These are phyloP conservation scores for Actinemys pallida DNA, from an alignment of 2,113 vertebrate species.

Conservation along the genomic window DNA sequence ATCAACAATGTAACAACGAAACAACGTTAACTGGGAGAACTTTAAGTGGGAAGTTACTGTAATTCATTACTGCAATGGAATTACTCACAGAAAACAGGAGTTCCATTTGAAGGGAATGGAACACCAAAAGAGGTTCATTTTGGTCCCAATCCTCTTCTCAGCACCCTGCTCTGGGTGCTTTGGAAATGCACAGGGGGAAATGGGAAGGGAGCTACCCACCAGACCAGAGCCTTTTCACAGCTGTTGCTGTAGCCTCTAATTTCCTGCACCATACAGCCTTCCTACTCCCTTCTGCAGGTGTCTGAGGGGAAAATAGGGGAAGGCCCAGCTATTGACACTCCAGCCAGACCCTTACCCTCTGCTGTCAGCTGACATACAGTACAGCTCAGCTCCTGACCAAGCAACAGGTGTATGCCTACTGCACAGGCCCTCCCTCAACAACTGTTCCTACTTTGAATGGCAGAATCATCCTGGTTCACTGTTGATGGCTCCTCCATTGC, in stretches of 20 bases:
- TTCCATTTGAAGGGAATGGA: background rate
- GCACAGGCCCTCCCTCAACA: background rate
- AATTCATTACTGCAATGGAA: background rate
- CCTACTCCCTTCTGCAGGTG: background rate
- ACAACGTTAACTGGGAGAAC: too few species aligned
- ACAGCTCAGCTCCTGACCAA: background rate
- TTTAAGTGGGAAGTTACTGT: too few species aligned
- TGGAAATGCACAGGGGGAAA: background rate
- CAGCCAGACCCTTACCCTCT: background rate
- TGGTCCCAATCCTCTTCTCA: background rate
- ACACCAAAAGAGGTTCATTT: background rate
- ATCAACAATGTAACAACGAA: too few species aligned
- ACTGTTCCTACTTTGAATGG: background rate
- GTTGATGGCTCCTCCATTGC: background rate
- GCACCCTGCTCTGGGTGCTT: background rate
- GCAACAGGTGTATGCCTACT: background rate
- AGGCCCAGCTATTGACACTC: background rate
- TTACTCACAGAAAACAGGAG: background rate
- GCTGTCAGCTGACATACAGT: background rate
- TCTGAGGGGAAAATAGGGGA: background rate
- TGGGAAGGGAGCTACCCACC: background rate
- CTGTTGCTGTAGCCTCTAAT: background rate
- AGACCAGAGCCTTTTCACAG: background rate
- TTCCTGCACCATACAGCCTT: background rate
- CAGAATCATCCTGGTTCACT: background rate